These are phyloP conservation scores for Euplagia quadripunctaria DNA, from an alignment of 2,888 invertebrate genomes.

Conservation along the genomic window DNA sequence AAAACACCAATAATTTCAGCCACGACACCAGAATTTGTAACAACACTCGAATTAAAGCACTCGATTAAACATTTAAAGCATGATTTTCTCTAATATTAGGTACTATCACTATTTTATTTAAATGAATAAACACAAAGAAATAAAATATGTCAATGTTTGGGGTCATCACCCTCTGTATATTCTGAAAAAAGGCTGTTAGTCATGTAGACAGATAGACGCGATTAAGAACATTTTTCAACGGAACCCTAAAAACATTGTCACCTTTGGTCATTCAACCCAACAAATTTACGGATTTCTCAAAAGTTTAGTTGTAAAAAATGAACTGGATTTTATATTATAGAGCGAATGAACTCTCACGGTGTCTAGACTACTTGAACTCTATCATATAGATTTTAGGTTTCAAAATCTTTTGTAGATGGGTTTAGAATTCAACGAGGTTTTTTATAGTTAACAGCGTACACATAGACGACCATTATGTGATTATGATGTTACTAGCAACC, in stretches of 20 bases:
- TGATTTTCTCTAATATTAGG: background rate
- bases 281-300: background rate
- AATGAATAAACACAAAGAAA: background rate
- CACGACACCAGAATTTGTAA: background rate
- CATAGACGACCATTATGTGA: background rate
- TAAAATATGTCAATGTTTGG: background rate
- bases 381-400: slow-evolving; percentile 1
- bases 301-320: background rate
- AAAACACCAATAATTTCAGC: background rate
- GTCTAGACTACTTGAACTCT: slow-evolving; percentile 10
- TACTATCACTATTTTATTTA: background rate
- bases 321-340: background rate
- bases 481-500: too few relatives aligned
- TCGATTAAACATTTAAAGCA: background rate
- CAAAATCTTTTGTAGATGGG: background rate
- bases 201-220: background rate
- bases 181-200: background rate
- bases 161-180: background rate
- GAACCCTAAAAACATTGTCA: background rate
- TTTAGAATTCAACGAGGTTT: background rate
- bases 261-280: background rate
- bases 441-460: background rate
- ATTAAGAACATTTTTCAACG: background rate
- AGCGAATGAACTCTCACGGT: slow-evolving; percentile 13
- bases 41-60: background rate